Evolutionary conservation across 2,888 invertebrate genomes (phyloP), one percentile per base, ranked within the genome.

Genomic region (Tholera decimalis): DNA sequence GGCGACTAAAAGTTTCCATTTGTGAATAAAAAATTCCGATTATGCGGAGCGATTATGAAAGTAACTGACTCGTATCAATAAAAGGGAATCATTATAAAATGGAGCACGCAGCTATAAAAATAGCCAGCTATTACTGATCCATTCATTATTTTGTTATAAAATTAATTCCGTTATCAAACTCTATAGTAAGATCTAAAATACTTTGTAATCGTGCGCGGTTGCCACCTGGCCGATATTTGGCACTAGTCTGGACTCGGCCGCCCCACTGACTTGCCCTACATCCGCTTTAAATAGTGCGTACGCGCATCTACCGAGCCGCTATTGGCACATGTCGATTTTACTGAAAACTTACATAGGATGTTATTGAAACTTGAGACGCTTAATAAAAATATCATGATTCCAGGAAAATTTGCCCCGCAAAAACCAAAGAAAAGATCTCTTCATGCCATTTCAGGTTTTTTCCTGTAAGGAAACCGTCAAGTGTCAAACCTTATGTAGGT

Each of bases 181-280:
- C 49, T 63, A 68, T 79, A 79, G 75, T 80, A 78, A 61, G 66
- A 74, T 77, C 80, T 77, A 81, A 86, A 87, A 83, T 85, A 84
- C 80, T 44, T 58, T 30, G 56, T 65, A 53, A 68, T 60, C 44
- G 81, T 59, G 63, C 73, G 66, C 64, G 73, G 77, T 86, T 86
- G 85, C 89, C 89, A 90, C 87, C 89, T 90, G 90, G 86, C 78
- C 78, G 75, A 73, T 80, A 73, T 83, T 86, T 87, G 87, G 88
- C 87, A 84, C 77, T 80, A 79, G 71, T 59, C 67, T 76, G 82
- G 79, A 78, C 79, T 73, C 80, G 77, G 77, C 77, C 85, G 90
- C 67, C 91, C 89, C 85, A 92, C 87, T 92, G 91, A 91, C 91
- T 91, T 88, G 91, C 81, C 90, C 91, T 87, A 91, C 77, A 88